These are phyloP conservation scores for Erythrolamprus reginae DNA, from an alignment of 2,113 vertebrate species.

Conservation along the genomic window DNA sequence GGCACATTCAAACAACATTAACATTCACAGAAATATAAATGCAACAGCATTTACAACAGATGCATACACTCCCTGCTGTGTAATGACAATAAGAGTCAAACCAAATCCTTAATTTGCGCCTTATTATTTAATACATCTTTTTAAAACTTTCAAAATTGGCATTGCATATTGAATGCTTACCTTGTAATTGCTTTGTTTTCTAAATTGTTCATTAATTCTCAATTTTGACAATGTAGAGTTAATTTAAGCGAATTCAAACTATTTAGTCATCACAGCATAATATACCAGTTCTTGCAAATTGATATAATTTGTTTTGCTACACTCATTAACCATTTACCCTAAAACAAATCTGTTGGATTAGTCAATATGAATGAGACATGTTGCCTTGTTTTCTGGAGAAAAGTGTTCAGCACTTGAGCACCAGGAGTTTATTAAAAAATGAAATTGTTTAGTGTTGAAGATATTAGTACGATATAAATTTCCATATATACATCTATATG, in stretches of 20 bases:
- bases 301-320: neutral
- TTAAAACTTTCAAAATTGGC: neutral
- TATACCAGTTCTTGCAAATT: slow-evolving; percentile 26
- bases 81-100: neutral
- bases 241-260: neutral
- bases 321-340: neutral
- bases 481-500: neutral
- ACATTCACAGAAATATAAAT: neutral
- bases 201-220: neutral
- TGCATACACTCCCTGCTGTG: neutral
- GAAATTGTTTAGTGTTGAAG: neutral
- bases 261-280: neutral
- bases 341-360: neutral
- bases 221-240: neutral
- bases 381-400: neutral
- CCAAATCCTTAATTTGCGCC: neutral
- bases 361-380: neutral
- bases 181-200: neutral
- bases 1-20: neutral
- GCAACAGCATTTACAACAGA: neutral
- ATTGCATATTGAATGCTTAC: slow-evolving; percentile 22
- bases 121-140: neutral
- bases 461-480: neutral
- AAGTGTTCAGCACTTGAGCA: neutral
- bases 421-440: neutral